These are phyloP conservation scores for Escarpia spicata DNA, from an alignment of 2,888 invertebrate species.

Conservation along the genomic window DNA sequence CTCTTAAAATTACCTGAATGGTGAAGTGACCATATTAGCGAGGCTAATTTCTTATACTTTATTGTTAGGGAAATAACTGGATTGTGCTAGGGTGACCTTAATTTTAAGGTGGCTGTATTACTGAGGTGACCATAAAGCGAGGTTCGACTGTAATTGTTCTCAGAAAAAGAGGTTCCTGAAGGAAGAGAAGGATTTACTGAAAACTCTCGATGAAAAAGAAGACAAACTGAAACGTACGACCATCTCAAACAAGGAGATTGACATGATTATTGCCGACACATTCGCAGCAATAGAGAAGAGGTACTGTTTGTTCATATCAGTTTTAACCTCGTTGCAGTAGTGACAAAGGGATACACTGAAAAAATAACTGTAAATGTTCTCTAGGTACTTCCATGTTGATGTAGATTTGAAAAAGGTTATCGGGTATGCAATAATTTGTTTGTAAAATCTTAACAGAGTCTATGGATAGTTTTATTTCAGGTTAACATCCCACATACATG, in stretches of 20 bases:
- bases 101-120: too few species aligned
- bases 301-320: slow-evolving; percentile 42
- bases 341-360: neutral
- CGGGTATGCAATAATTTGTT: slow-evolving; percentile 13
- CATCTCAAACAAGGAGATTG: slow-evolving; percentile 53
- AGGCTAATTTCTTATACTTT: too few species aligned
- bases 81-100: too few species aligned
- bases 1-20: too few species aligned
- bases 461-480: too few species aligned
- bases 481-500: too few species aligned
- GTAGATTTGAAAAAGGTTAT: neutral
- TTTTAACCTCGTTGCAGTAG: neutral
- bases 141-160: neutral
- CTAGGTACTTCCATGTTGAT: slow-evolving; percentile 14
- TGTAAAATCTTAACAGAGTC: neutral
- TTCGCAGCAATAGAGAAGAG: slow-evolving; percentile 55
- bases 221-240: slow-evolving; percentile 46
- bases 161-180: neutral
- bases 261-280: slow-evolving; percentile 58
- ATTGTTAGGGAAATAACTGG: too few species aligned
- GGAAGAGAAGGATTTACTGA: neutral
- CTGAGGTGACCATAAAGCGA: too few species aligned
- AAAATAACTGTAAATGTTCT: neutral
- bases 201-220: slow-evolving; percentile 44
- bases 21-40: too few species aligned